Conservation (phyloP, 2,113 vertebrate genomes). For the Psephotus haematonotus region DNA sequence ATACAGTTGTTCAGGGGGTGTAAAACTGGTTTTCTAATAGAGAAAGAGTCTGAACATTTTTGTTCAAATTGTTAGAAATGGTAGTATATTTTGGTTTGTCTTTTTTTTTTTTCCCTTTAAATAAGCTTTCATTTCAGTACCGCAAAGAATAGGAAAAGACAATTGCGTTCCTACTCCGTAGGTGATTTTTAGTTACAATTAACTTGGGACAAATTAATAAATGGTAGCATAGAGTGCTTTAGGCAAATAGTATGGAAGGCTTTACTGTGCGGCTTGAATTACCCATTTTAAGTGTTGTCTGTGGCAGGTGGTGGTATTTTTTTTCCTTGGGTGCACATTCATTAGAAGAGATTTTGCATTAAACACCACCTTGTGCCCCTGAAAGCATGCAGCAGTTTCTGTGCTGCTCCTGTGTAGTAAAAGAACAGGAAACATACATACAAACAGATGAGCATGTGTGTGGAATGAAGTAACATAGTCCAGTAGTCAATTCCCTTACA, state of each 20-base stretch:
- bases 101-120: not conserved
- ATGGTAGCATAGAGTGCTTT: not conserved
- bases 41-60: not conserved
- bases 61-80: not conserved
- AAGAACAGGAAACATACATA: not conserved
- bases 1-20: not conserved
- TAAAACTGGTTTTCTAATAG: not conserved
- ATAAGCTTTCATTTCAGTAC: not conserved
- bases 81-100: not conserved
- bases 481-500: not conserved
- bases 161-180: not conserved
- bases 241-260: not conserved
- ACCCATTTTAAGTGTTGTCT: not conserved
- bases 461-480: not conserved
- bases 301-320: not conserved
- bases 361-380: not conserved
- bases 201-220: not conserved
- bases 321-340: not conserved
- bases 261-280: not conserved
- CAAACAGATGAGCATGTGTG: not conserved
- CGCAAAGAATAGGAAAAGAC: not conserved
- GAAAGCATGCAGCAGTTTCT: not conserved
- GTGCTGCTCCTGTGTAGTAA: not conserved
- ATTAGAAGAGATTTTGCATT: not conserved
- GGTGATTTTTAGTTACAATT: not conserved